Base-by-base conservation (phyloP, 2,888 invertebrate genomes). In the Proisotoma minuta region DNA sequence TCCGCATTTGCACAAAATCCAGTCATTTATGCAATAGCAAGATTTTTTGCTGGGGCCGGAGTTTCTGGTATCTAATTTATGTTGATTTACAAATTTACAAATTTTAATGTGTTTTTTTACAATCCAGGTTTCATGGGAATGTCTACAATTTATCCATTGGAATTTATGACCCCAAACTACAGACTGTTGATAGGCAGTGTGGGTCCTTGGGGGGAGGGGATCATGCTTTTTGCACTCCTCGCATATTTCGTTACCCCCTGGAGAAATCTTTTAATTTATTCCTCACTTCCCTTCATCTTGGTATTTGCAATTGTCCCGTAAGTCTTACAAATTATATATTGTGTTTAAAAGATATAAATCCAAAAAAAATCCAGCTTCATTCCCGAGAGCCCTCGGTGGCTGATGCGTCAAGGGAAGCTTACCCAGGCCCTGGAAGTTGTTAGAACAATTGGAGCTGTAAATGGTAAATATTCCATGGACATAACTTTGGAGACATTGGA, bases 311-410 rank as follows among this genome's bases (percentile, higher is more conserved):
- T 39, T 2, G 57, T 58, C 20, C 68, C 68, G 59, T 66, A 59
- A 60, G 57, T 57, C 2, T 5, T 18, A 40, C 3, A 5, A 15
- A 5, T 3, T n/a, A 15, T 52, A 27, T 18, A 5, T 52, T 52
- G 23, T 18, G 15, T 22, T 40, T 23, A 10, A 27, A 8, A 39
- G 39, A 40, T 56, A 23, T 34, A n/a, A 10, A 34, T 34, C 34
- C 8, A 34, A n/a, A n/a, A n/a, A 34, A 34, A 34, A 15, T 34
- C 15, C 43, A 69, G 68, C 18, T 67, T 62, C 24, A 34, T 71
- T n/a, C 71, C 71, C 10, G 71, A 71, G 50, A 69, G 67, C 40
- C 71, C 71, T n/a, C 52, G 67, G 18, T 71, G 60, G 59, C 65
- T 71, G 1, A 23, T 71, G 1, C 50, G 64, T 15, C 62, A 71